Evolutionary conservation across 2,797 vertebrate species (phyloP), one percentile per base, ranked within the genome.

Genomic region (Ispidina picta): DNA sequence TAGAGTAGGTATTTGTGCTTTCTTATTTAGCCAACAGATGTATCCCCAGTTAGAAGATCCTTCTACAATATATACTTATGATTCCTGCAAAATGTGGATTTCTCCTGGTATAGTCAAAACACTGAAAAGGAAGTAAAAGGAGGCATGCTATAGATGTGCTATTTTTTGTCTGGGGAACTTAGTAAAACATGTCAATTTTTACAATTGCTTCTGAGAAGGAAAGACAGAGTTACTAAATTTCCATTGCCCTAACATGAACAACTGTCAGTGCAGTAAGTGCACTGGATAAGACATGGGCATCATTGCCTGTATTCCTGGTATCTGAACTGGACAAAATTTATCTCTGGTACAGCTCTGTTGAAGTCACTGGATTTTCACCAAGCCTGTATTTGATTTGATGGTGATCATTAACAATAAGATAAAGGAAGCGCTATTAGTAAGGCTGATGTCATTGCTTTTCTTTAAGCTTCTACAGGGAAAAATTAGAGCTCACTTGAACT

Each of bases 371-470:
- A 93, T 74, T 87, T 81, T 78, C 69, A 93, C 63, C 75, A 80
- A 88, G 70, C 49, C 66, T 89, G 54, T 60, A 18, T 66, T 87
- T 76, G 74, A 83, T 88, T 46, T 46, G 35, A 60, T 52, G 71
- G 82, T 94, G 90, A 85, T 84, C 73, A 33, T 83, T 89, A 86
- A 81, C 66, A 94, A 81, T 49, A 82, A 77, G 35, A 81, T 87
- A 84, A 91, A 95, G 46, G 69, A 94, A 96, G 80, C 76, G 52
- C 59, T 86, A 89, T 94, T 97, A 96, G 87, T 82, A 93, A 96
- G 83, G 77, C 85, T 96, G 95, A 95, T 83, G 70, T 95, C 95
- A 96, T 83, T 94, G 95, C 62, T 73, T 94, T 96, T 93, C 87
- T 88, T 95, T 83, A 76, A 77, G 85, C 89, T 94, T 89, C 89